These are phyloP conservation scores for Colistium nudipinnis DNA, from an alignment of 2,113 vertebrate species.

Conservation along the genomic window DNA sequence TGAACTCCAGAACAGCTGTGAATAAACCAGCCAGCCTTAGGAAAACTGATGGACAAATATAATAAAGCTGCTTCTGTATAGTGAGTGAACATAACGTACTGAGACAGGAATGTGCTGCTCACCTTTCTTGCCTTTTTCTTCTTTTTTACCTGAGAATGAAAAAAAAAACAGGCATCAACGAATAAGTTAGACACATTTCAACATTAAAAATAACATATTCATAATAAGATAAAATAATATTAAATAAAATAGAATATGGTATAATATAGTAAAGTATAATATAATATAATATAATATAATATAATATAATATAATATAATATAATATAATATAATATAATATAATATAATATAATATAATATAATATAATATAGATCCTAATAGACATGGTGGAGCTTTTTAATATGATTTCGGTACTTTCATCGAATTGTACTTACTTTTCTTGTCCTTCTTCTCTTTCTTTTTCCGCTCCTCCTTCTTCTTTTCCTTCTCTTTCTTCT, in stretches of 20 bases:
- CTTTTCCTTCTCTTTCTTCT: slow-evolving; percentile 58
- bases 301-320: too few relatives aligned
- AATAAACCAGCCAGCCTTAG: background rate
- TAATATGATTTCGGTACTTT: too few relatives aligned
- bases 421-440: slow-evolving; percentile 76
- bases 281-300: too few relatives aligned
- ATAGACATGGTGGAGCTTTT: too few relatives aligned
- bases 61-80: background rate
- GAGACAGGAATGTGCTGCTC: slow-evolving; percentile 13
- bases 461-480: slow-evolving; percentile 67
- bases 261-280: too few relatives aligned
- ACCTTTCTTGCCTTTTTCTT: slow-evolving; percentile 75
- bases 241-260: too few relatives aligned
- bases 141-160: slow-evolving; percentile 72
- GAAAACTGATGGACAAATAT: too few relatives aligned
- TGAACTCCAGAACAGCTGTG: background rate
- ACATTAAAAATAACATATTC: background rate
- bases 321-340: too few relatives aligned
- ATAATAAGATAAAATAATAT: too few relatives aligned
- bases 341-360: too few relatives aligned
- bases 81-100: background rate
- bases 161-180: slow-evolving; percentile 2
- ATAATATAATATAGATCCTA: too few relatives aligned
- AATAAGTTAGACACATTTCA: too few relatives aligned
- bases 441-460: slow-evolving; percentile 70